A percentile compares a stretch with the other conserved stretches of the same genome.
These are phyloP conservation scores for Siderastrea radians DNA, from an alignment of 92 coral and sea anemone species.

Conservation along the genomic window DNA sequence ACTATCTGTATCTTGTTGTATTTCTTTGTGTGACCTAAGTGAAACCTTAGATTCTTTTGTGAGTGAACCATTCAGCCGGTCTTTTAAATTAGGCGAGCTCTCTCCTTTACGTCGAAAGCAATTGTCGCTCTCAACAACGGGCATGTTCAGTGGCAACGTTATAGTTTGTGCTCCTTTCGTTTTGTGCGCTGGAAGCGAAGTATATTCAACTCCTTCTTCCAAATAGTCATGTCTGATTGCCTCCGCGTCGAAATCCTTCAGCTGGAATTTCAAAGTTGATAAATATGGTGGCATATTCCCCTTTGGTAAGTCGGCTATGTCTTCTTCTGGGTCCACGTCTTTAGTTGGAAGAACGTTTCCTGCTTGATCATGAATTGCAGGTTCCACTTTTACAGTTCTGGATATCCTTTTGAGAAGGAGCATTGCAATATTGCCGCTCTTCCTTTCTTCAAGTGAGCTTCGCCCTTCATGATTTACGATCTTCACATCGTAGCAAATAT, in stretches of 20 bases:
- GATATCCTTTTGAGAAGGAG: constrained; percentile 47
- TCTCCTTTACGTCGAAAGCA: constrained; percentile 43
- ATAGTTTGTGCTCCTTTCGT: constrained; percentile 49
- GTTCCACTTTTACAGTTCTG: constrained; percentile 27
- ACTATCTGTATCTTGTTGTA: not conserved
- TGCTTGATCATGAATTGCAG: constrained; percentile 3
- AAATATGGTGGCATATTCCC: constrained; percentile 47
- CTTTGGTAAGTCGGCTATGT: not conserved
- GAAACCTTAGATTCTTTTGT: constrained; percentile 18
- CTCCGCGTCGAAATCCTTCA: constrained; percentile 32
- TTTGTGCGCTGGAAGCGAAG: constrained; percentile 58
- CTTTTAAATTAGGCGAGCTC: constrained; percentile 17
- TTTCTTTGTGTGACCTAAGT: constrained; percentile 18
- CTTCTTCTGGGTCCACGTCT: not conserved
- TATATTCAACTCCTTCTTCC: constrained; percentile 65
- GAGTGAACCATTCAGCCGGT: constrained; percentile 9
- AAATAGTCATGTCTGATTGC: constrained; percentile 57
- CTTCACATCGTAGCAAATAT: constrained; percentile 34
- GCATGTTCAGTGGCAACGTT: constrained; percentile 70
- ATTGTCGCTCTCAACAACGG: constrained; percentile 33
- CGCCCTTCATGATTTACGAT: constrained; percentile 26
- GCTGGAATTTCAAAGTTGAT: constrained; percentile 54
- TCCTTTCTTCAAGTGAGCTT: not conserved
- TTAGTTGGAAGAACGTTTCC: not conserved
- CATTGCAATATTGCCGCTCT: constrained; percentile 34